These are phyloP conservation scores for Oenanthe oenanthe DNA, from an alignment of 2,113 vertebrate species.

Conservation along the genomic window DNA sequence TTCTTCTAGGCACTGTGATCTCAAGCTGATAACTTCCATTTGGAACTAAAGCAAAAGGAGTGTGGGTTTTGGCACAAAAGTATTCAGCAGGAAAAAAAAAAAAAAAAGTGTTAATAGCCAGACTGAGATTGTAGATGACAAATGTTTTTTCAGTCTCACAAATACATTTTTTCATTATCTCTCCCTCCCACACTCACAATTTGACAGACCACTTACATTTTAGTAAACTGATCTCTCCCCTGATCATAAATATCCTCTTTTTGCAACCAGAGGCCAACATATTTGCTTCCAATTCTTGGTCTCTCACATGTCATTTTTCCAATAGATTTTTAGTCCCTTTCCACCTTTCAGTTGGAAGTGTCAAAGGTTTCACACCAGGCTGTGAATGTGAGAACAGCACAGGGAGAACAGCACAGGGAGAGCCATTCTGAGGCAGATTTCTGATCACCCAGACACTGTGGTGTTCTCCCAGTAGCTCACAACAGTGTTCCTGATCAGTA, in stretches of 20 bases:
- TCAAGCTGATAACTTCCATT: background rate
- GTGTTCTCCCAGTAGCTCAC: background rate
- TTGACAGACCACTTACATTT: background rate
- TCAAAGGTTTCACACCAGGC: background rate
- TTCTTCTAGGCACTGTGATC: background rate
- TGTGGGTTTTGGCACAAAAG: background rate
- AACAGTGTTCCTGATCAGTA: background rate
- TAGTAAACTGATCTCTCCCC: background rate
- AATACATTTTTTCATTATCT: background rate
- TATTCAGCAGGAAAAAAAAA: background rate
- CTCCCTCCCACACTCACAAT: background rate
- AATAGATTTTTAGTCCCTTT: background rate
- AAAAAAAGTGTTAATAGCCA: background rate
- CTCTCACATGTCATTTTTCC: background rate
- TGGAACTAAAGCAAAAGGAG: slow-evolving; percentile 16
- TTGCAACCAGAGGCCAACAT: background rate
- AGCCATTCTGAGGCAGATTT: background rate
- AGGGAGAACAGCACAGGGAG: background rate
- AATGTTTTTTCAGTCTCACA: background rate
- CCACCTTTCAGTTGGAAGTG: background rate
- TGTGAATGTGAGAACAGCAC: rapidly evolving
- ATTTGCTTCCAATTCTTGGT: background rate
- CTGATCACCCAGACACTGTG: background rate
- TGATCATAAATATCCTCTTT: background rate
- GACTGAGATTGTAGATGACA: background rate